Conservation (phyloP, 2,113 vertebrate genomes). For the Cyphomyrus discorhynchus region DNA sequence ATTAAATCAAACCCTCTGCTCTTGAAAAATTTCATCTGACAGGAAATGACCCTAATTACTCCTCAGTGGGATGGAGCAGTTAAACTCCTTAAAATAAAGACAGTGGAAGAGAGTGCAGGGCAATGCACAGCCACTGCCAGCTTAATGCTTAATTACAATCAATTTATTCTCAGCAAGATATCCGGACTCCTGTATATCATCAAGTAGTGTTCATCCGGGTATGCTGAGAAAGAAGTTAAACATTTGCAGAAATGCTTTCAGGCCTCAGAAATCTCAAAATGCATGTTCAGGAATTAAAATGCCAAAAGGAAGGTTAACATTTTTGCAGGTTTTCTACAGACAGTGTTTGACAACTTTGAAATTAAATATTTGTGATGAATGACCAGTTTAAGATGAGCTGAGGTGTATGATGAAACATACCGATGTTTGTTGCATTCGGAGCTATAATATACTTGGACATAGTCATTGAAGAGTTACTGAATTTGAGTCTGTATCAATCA, state of each 20-base stretch:
- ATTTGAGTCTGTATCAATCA: neutral
- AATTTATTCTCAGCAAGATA: neutral
- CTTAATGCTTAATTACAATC: conserved; percentile 1
- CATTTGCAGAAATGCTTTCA: neutral
- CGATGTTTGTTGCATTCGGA: neutral
- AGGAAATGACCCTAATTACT: conserved; percentile 41
- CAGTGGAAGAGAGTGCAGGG: neutral
- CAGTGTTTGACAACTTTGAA: no score
- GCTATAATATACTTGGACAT: neutral
- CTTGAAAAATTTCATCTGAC: conserved; percentile 33
- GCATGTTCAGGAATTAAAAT: neutral
- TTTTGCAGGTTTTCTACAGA: no score
- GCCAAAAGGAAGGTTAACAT: neutral
- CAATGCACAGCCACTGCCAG: neutral
- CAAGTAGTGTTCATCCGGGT: neutral
- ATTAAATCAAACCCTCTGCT: conserved; percentile 21
- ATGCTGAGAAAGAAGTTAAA: neutral
- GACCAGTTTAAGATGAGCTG: no score
- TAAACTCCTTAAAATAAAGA: conserved; percentile 14
- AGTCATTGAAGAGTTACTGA: neutral
- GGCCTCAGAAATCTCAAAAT: neutral
- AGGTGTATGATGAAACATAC: neutral
- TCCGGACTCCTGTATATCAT: neutral
- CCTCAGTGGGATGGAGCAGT: conserved; percentile 15
- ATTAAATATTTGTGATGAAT: no score